Base-by-base conservation (phyloP, 2,888 invertebrate genomes). In the Synergus gifuensis region DNA sequence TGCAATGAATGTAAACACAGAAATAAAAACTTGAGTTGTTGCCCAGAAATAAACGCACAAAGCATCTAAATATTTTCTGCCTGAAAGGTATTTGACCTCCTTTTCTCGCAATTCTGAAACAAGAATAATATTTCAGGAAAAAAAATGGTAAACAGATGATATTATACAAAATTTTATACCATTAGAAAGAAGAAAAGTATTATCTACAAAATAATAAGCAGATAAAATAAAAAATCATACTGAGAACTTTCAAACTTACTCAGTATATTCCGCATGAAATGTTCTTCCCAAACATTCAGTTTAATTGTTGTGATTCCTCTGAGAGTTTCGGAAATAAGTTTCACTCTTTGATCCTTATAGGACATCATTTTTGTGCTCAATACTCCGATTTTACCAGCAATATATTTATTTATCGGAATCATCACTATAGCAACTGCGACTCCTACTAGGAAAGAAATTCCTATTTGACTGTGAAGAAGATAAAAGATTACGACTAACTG, bases 31-130 rank as follows among this genome's bases (percentile, higher is more conserved):
- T 0, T 99, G 99, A 9, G 99, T 99, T 0, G 98, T 98, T 0
- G 99, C 99, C 99, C 99, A 99, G 92, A 99, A 96, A 91, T 98
- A 99, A 16, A 99, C 99, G 93, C 99, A 99, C 81, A 98, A 93
- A 0, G 99, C 99, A 93, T 99, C 99, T 85, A 99, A 93, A 92
- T 99, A 99, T 93, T 99, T 99, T 81, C 98, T 94, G 11, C 96
- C 95, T 85, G 96, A 95, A 80, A 98, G 92, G 90, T 96, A 96
- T 79, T 94, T 94, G 76, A 98, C 91, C 93, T 98, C 98, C 64
- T 93, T 93, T 28, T 93, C 93, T 73, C 97, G 94, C 22, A 95
- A 92, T 85, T 94, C 96, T 96, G 88, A 42, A 78, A 76, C 76
- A 18, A 66, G 76, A 46, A 66, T 16, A 63, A 0, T 36, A 36